Base-by-base conservation (phyloP, 2,888 invertebrate genomes). In the Lasioglossum figueresi region DNA sequence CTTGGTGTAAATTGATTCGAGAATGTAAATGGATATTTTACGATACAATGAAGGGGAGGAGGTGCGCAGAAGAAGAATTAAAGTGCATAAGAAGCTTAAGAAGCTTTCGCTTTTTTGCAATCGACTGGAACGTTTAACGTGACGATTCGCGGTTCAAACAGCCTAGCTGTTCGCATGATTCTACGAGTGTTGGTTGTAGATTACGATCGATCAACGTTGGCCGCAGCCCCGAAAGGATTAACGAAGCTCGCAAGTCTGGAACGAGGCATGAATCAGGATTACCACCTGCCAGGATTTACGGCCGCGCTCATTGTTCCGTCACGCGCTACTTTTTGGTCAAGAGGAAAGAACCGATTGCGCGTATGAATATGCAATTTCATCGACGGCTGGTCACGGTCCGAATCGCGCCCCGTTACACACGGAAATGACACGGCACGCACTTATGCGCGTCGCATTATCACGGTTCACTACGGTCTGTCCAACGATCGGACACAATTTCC, bases 211-310 rank as follows among this genome's bases (percentile, higher is more conserved):
- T 82, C 83, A 80, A 80, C 40, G 43, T 70, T 43, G 16, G 56
- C 19, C 68, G 68, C 76, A 84, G 72, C 74, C 84, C 72, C 84
- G 63, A 37, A 70, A 14, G 84, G 84, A 89, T 84, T 87, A 89
- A 85, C 87, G 83, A 70, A 87, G 84, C 88, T 89, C 84, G 84
- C 80, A 56, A 56, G 56, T 71, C 84, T 79, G 85, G 85, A 85
- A 82, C 85, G 85, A 76, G 75, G 79, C 83, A 88, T 89, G 89
- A 92, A 91, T 92, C 92, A 91, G 89, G 88, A 89, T 80, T 81
- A 84, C 82, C 89, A 89, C 88, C 89, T 89, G 89, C 84, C 87
- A 76, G 81, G 85, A 89, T 87, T 89, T 89, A 84, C 70, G 77
- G 70, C 82, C 72, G 45, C 27, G 75, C 34, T 63, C 63, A 73